phyloP scores from a whole-genome alignment of 1,140 invertebrate genomes.

The Babylonia areolata region DNA sequence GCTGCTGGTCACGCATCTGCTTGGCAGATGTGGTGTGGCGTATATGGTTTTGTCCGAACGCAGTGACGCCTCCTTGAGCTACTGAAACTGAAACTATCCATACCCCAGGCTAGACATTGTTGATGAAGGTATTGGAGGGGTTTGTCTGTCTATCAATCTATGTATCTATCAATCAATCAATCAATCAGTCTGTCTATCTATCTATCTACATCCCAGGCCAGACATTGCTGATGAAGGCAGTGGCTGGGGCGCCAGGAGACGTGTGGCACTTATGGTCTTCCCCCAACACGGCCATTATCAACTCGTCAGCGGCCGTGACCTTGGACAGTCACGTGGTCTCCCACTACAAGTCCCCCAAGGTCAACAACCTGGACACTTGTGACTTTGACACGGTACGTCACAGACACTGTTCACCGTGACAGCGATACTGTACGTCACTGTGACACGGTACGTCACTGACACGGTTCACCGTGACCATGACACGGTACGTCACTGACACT shows the following conservation, averaged over 20 bases:
- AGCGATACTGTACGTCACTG: not conserved
- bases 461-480: not conserved
- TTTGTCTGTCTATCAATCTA: not conserved
- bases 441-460: not conserved
- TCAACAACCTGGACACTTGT: conserved; percentile 57
- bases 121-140: no score
- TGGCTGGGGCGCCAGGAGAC: conserved; percentile 62
- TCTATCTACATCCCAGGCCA: no score
- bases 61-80: no score
- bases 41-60: no score
- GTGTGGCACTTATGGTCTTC: conserved; percentile 58
- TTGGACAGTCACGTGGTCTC: conserved; percentile 53
- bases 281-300: conserved; percentile 49
- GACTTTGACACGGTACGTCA: conserved; percentile 59
- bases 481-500: not conserved
- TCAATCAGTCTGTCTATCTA: no score
- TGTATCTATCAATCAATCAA: no score
- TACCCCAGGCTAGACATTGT: not conserved
- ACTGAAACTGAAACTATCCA: no score
- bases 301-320: conserved; percentile 59
- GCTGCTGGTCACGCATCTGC: no score
- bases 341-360: conserved; percentile 63
- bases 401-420: not conserved
- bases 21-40: no score
- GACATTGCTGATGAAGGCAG: conserved; percentile 65